A percentile compares a stretch with the other conserved stretches of the same genome.
phyloP scores from a whole-genome alignment of 1,140 invertebrate genomes.

The Drosophila repletoides region DNA sequence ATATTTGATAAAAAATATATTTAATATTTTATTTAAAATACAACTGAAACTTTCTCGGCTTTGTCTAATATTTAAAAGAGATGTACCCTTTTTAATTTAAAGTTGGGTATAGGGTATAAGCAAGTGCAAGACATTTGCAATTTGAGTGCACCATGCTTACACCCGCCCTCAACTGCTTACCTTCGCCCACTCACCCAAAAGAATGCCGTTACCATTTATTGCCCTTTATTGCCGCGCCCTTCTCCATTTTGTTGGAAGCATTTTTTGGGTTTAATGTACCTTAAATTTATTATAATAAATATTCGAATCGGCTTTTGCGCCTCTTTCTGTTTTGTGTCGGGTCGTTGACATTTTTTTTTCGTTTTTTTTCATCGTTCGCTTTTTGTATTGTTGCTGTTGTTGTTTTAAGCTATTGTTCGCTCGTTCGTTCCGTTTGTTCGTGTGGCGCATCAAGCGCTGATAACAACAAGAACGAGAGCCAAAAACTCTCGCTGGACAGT shows the following conservation, averaged over 20 bases:
- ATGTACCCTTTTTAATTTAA: no score
- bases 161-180: not conserved
- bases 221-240: slow-evolving; percentile 23
- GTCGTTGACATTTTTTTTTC: slow-evolving; percentile 81
- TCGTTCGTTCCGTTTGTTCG: slow-evolving; percentile 47
- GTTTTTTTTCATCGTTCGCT: slow-evolving; percentile 52
- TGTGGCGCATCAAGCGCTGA: slow-evolving; percentile 11
- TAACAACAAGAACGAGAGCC: slow-evolving; percentile 30
- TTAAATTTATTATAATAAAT: slow-evolving; percentile 77
- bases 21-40: no score
- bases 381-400: slow-evolving; percentile 47
- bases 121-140: slow-evolving; percentile 30
- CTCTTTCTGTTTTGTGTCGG: slow-evolving; percentile 40
- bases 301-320: slow-evolving; percentile 50
- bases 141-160: not conserved
- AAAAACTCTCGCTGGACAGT: slow-evolving; percentile 13
- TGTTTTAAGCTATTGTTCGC: slow-evolving; percentile 54
- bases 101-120: slow-evolving; percentile 12
- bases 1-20: no score
- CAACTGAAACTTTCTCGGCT: no score
- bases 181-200: not conserved
- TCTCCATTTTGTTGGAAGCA: slow-evolving; percentile 12
- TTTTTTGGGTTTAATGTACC: slow-evolving; percentile 69
- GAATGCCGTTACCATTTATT: not conserved
- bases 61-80: no score